Evolutionary conservation across 2,888 invertebrate genomes (phyloP).

Genomic region (Drosophila subquinaria): DNA sequence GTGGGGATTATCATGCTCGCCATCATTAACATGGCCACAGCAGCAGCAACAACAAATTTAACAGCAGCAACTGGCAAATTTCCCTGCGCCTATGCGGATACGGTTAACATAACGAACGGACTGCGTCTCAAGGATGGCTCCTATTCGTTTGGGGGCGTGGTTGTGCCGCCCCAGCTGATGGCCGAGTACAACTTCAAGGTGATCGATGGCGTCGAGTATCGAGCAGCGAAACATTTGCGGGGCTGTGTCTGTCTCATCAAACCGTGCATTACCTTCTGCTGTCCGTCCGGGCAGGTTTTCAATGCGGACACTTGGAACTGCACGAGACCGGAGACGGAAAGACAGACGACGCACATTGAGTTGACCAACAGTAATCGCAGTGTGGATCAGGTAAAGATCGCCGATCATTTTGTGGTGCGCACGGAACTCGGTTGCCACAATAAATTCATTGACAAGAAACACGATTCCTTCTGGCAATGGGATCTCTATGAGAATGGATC

Average conservation of each 20-base stretch:
- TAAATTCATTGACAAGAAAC: conserved; percentile 73
- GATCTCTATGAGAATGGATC: conserved; percentile 76
- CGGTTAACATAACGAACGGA: conserved; percentile 82
- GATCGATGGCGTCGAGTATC: conserved; percentile 72
- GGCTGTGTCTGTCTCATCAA: conserved; percentile 83
- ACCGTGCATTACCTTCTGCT: conserved; percentile 84
- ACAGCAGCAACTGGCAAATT: conserved; percentile 24
- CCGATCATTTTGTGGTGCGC: conserved; percentile 72
- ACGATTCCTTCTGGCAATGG: conserved; percentile 77
- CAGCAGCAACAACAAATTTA: conserved; percentile 3
- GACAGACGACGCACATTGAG: conserved; percentile 71
- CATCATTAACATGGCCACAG: conserved; percentile 13
- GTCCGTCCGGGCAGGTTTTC: conserved; percentile 71
- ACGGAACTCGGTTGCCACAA: conserved; percentile 74
- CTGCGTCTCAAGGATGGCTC: conserved; percentile 78
- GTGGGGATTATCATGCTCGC: conserved; percentile 22
- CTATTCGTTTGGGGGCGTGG: conserved; percentile 77
- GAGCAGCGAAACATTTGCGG: conserved; percentile 68
- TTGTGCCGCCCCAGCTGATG: conserved; percentile 73
- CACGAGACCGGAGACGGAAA: conserved; percentile 40
- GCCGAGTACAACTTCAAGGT: conserved; percentile 78
- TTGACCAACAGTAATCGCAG: conserved; percentile 52
- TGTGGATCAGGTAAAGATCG: conserved; percentile 59
- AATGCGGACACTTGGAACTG: conserved; percentile 64
- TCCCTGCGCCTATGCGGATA: conserved; percentile 79